Evolutionary conservation across 2,888 invertebrate genomes (phyloP).

Genomic region (Calephelis perditalis): DNA sequence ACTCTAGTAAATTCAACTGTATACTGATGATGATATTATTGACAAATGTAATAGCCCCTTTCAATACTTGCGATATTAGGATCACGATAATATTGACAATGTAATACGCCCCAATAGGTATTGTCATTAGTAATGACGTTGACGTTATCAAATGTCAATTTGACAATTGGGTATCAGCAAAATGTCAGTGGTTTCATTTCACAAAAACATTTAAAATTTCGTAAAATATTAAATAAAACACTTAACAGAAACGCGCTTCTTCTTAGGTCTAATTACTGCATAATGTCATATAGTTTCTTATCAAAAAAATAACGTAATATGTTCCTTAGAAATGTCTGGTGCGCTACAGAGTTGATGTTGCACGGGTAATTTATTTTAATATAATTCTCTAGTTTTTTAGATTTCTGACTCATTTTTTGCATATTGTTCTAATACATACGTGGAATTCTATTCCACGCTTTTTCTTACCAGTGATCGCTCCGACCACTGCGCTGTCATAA

Average conservation of each 20-base stretch:
- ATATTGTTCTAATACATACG: too few relatives aligned
- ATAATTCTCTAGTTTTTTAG: neutral
- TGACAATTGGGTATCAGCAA: neutral
- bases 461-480: too few relatives aligned
- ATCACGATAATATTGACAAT: too few relatives aligned
- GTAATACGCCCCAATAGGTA: too few relatives aligned
- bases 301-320: slow-evolving; percentile 43
- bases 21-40: too few relatives aligned
- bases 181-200: slow-evolving; percentile 11
- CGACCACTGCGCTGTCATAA: too few relatives aligned
- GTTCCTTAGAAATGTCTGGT: slow-evolving; percentile 64
- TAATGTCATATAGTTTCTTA: slow-evolving; percentile 42
- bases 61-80: too few relatives aligned
- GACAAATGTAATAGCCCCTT: too few relatives aligned
- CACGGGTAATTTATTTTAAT: slow-evolving; percentile 45
- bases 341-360: slow-evolving; percentile 53
- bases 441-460: too few relatives aligned
- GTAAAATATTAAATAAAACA: neutral
- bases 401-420: neutral
- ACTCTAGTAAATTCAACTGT: too few relatives aligned
- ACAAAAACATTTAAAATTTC: slow-evolving; percentile 23
- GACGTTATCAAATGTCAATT: too few relatives aligned
- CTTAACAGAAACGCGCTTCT: neutral
- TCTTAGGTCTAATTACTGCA: slow-evolving; percentile 24
- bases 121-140: too few relatives aligned